Conservation (phyloP, 2,113 vertebrate species). For the Laticauda laticaudata region DNA sequence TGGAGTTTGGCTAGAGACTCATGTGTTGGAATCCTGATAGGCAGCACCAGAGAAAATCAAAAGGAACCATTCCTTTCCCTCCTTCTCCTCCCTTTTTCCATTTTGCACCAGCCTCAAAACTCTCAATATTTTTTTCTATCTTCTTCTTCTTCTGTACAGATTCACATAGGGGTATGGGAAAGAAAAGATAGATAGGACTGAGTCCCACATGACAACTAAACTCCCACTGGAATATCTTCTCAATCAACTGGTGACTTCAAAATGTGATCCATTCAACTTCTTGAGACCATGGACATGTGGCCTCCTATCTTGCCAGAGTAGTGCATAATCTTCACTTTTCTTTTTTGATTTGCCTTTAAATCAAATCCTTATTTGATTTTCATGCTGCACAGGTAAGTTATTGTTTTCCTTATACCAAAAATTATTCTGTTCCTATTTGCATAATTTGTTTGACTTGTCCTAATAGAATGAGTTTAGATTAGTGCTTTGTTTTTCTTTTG, state of each 20-base stretch:
- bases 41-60: not conserved
- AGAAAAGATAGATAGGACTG: not conserved
- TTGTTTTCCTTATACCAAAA: not conserved
- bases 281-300: not conserved
- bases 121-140: not conserved
- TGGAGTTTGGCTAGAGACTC: no score
- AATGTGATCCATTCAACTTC: not conserved
- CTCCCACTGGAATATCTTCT: not conserved
- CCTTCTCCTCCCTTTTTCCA: no score
- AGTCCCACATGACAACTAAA: not conserved
- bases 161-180: not conserved
- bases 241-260: rapidly evolving
- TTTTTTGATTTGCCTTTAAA: not conserved
- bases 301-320: not conserved
- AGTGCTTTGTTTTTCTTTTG: not conserved
- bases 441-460: constrained; percentile 12
- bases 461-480: not conserved
- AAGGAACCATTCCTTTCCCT: not conserved
- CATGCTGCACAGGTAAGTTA: constrained; percentile 33
- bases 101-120: not conserved
- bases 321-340: not conserved
- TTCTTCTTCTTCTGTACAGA: not conserved
- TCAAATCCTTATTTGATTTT: constrained; percentile 28
- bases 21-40: no score
- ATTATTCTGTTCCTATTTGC: constrained; percentile 6